Conservation (phyloP, 1,140 invertebrate species). For the Panagrolaimus sp. region DNA sequence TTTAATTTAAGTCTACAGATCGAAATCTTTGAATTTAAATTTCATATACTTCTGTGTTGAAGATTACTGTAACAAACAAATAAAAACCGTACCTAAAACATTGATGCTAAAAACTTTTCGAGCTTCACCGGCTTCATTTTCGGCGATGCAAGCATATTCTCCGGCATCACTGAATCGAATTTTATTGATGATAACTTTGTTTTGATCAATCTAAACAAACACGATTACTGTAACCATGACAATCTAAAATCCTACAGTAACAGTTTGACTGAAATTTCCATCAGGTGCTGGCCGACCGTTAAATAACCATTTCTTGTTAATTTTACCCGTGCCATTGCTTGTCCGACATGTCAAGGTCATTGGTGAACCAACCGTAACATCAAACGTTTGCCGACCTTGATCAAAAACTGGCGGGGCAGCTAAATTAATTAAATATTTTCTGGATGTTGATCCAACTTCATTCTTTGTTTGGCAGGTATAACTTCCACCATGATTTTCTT, state of each 20-base stretch:
- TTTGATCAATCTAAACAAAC: slow-evolving; percentile 13
- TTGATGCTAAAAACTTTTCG: slow-evolving; percentile 55
- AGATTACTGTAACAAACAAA: no score
- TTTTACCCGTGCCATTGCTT: slow-evolving; percentile 28
- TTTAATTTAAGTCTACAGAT: no score
- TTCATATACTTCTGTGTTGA: no score
- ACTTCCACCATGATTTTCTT: slow-evolving; percentile 49
- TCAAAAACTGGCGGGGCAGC: slow-evolving; percentile 50
- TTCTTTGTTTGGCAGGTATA: slow-evolving; percentile 67
- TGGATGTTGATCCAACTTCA: slow-evolving; percentile 68
- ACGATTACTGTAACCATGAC: background rate
- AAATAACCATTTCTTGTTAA: slow-evolving; percentile 32
- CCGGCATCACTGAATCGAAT: slow-evolving; percentile 49
- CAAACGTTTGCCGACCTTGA: background rate
- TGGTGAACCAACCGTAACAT: slow-evolving; percentile 40
- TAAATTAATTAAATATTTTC: slow-evolving; percentile 64
- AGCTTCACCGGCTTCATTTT: slow-evolving; percentile 59
- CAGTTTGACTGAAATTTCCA: slow-evolving; percentile 20
- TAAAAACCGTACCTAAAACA: slow-evolving; percentile 60
- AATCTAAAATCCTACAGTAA: background rate
- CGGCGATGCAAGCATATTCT: slow-evolving; percentile 58
- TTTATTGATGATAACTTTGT: slow-evolving; percentile 36
- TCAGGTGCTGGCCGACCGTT: slow-evolving; percentile 31
- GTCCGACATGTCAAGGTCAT: slow-evolving; percentile 40
- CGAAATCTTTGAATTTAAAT: no score